These are phyloP conservation scores for Neomonachus schauinslandi DNA, from an alignment of 2,113 vertebrate genomes.

Conservation along the genomic window DNA sequence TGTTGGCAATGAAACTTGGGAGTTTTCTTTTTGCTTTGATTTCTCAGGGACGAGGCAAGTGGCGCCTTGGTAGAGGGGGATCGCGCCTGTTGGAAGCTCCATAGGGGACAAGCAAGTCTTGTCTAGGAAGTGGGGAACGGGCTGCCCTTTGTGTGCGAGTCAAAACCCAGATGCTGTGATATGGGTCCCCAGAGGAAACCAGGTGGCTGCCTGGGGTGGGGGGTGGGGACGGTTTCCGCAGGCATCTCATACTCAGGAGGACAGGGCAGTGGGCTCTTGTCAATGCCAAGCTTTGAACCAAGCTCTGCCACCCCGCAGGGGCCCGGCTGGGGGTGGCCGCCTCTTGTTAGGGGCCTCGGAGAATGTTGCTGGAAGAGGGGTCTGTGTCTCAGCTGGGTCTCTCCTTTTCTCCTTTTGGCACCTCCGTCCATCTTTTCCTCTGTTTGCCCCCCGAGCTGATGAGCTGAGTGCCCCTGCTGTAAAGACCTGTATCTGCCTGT, in stretches of 20 bases:
- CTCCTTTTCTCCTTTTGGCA: background rate
- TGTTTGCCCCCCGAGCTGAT: background rate
- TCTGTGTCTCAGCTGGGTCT: background rate
- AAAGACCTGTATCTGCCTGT: background rate
- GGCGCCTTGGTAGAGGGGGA: background rate
- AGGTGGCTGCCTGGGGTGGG: background rate
- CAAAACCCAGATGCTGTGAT: background rate
- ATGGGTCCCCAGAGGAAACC: background rate
- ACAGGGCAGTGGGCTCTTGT: background rate
- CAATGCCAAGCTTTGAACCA: too few species aligned
- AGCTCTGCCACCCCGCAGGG: background rate
- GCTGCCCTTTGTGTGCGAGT: background rate
- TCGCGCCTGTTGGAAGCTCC: background rate
- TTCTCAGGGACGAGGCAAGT: background rate
- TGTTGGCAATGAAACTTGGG: background rate
- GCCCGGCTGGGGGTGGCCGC: background rate
- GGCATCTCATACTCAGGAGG: background rate
- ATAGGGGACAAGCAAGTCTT: background rate
- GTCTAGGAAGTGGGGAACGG: background rate
- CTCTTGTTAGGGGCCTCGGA: background rate
- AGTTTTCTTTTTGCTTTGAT: background rate
- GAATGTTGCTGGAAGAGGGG: background rate
- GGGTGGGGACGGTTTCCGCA: fast-evolving
- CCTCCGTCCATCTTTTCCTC: background rate
- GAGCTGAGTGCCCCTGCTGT: background rate